phyloP scores from a whole-genome alignment of 2,113 vertebrate species.

The Cacatua alba region DNA sequence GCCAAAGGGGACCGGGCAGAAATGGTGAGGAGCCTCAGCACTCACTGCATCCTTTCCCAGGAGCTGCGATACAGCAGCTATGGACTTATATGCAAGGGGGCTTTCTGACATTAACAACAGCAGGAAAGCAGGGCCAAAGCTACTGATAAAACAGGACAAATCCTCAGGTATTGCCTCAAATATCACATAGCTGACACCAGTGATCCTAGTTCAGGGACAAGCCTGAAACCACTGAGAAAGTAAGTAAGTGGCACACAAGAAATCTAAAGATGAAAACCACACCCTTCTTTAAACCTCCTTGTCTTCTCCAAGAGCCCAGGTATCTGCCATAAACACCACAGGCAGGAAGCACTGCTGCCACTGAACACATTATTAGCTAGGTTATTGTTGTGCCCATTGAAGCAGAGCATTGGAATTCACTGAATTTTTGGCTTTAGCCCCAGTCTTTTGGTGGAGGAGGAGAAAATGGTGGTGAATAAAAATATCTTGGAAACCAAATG shows the following conservation, averaged over 20 bases:
- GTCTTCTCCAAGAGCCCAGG: neutral
- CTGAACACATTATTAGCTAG: neutral
- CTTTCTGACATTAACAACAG: neutral
- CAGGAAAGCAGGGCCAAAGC: neutral
- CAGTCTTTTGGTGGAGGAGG: neutral
- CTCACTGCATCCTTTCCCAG: neutral
- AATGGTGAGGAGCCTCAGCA: neutral
- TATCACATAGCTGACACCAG: neutral
- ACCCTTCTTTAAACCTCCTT: neutral
- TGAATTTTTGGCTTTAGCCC: neutral
- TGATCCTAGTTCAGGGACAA: neutral
- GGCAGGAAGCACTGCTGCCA: neutral
- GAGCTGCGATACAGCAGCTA: neutral
- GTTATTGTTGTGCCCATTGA: neutral
- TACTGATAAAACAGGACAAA: neutral
- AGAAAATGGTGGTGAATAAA: neutral
- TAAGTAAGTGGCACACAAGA: neutral
- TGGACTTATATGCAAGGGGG: neutral
- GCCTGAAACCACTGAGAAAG: neutral
- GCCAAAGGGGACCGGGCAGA: neutral
- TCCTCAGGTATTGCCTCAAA: neutral
- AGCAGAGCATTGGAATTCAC: neutral
- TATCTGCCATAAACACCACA: neutral
- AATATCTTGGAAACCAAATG: slow-evolving; percentile 18
- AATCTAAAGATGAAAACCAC: neutral